phyloP scores from a whole-genome alignment of 2,888 invertebrate species.

The Pristionchus mayeri region DNA sequence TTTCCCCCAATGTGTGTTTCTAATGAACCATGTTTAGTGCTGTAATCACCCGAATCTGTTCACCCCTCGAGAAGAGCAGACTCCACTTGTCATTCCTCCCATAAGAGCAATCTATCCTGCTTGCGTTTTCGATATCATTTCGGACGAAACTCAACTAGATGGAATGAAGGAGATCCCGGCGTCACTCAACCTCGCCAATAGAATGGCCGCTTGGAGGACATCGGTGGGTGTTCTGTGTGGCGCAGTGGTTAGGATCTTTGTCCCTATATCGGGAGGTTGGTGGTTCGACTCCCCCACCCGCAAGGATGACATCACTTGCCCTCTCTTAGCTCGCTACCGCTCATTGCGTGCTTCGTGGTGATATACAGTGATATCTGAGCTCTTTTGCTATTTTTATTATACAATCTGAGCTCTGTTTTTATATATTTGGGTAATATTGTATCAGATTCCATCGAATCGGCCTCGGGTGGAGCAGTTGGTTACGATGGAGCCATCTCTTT shows the following conservation, averaged over 20 bases:
- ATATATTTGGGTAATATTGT: neutral
- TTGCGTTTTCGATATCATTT: slow-evolving; percentile 55
- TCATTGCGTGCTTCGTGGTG: slow-evolving; percentile 45
- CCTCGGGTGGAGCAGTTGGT: slow-evolving; percentile 61
- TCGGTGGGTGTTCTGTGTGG: slow-evolving; percentile 44
- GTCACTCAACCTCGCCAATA: slow-evolving; percentile 53
- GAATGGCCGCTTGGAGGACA: slow-evolving; percentile 53
- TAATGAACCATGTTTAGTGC: slow-evolving; percentile 55
- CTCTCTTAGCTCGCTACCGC: slow-evolving; percentile 42
- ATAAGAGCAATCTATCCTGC: slow-evolving; percentile 56
- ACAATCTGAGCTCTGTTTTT: neutral
- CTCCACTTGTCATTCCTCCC: slow-evolving; percentile 83
- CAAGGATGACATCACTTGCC: slow-evolving; percentile 50
- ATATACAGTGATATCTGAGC: slow-evolving; percentile 45
- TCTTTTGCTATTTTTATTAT: slow-evolving; percentile 10
- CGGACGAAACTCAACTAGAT: slow-evolving; percentile 49
- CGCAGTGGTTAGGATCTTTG: slow-evolving; percentile 6
- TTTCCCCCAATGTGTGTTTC: neutral
- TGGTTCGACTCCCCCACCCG: slow-evolving; percentile 23
- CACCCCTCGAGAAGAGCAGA: slow-evolving; percentile 93
- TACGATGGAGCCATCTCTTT: slow-evolving; percentile 36
- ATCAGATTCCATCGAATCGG: slow-evolving; percentile 44
- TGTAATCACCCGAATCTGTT: slow-evolving; percentile 98
- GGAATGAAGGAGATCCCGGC: slow-evolving; percentile 53
- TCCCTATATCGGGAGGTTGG: neutral